Percentiles rank a stretch among this genome's conserved stretches.
These are phyloP conservation scores for Drosophila stalkeri DNA, from an alignment of 2,888 invertebrate species.

Conservation along the genomic window DNA sequence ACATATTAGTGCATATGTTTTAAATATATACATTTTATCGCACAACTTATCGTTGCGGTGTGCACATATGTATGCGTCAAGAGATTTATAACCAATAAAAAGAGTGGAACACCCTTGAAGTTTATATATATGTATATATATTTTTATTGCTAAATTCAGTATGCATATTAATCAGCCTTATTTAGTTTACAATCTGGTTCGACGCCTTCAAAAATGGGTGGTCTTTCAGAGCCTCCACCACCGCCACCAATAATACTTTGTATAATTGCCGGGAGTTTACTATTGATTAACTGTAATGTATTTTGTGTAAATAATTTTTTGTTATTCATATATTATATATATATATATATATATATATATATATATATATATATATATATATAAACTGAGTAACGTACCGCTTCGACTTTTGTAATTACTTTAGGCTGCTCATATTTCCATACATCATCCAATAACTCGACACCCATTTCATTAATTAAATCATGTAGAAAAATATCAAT, in stretches of 20 bases:
- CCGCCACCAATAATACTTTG: conserved; percentile 67
- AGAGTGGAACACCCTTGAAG: background rate
- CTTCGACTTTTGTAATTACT: conserved; percentile 59
- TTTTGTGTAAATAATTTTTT: no score
- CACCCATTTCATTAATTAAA: conserved; percentile 78
- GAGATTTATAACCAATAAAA: conserved; percentile 27
- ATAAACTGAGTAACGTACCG: conserved; percentile 50
- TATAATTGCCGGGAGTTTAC: conserved; percentile 66
- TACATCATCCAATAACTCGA: conserved; percentile 80
- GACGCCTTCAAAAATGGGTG: conserved; percentile 81
- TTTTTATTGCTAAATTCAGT: conserved; percentile 1
- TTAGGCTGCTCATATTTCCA: conserved; percentile 73
- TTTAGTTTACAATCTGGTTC: conserved; percentile 76
- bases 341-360: background rate
- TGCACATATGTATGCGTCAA: conserved; percentile 21
- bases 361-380: background rate
- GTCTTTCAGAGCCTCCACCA: conserved; percentile 54
- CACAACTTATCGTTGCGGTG: conserved; percentile 34
- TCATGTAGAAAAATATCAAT: conserved; percentile 77
- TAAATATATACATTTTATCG: conserved; percentile 28
- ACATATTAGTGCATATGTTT: conserved; percentile 43
- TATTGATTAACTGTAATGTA: conserved; percentile 72
- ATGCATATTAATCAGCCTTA: conserved; percentile 38
- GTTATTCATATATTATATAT: background rate
- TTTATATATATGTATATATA: background rate